Conservation (phyloP, 2,888 invertebrate species). For the Pteria penguin region DNA sequence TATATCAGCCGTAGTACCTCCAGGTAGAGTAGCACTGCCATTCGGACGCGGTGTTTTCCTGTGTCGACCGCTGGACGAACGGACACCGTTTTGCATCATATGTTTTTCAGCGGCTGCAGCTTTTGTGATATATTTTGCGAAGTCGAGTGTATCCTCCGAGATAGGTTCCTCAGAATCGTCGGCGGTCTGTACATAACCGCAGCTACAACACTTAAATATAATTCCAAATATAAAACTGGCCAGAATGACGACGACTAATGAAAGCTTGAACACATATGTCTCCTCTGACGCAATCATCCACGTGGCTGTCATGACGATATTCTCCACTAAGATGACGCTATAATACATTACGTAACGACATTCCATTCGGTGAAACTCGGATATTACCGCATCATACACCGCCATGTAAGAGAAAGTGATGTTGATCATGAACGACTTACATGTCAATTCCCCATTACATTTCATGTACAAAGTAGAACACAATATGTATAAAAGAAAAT, state of each 20-base stretch:
- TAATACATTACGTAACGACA: constrained; percentile 68
- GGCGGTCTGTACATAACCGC: constrained; percentile 52
- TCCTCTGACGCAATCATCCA: constrained; percentile 63
- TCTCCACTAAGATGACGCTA: constrained; percentile 63
- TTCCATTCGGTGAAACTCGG: constrained; percentile 53
- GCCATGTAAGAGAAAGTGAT: constrained; percentile 55
- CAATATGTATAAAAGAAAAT: constrained; percentile 49
- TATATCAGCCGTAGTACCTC: neutral
- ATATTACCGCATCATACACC: constrained; percentile 56
- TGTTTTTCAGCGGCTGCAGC: neutral
- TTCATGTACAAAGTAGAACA: constrained; percentile 38
- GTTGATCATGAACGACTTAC: constrained; percentile 34
- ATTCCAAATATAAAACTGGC: constrained; percentile 62
- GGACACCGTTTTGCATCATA: neutral
- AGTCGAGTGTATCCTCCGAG: constrained; percentile 28
- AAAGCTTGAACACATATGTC: constrained; percentile 58
- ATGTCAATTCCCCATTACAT: constrained; percentile 40
- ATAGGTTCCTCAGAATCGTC: constrained; percentile 38
- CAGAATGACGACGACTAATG: constrained; percentile 58
- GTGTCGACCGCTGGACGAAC: constrained; percentile 7
- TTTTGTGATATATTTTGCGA: constrained; percentile 27
- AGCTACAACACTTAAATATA: constrained; percentile 64
- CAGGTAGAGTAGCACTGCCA: neutral
- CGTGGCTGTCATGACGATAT: constrained; percentile 64
- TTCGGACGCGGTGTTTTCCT: neutral